Evolutionary conservation across 2,113 vertebrate genomes (phyloP).

Genomic region (Paramormyrops kingsleyae): DNA sequence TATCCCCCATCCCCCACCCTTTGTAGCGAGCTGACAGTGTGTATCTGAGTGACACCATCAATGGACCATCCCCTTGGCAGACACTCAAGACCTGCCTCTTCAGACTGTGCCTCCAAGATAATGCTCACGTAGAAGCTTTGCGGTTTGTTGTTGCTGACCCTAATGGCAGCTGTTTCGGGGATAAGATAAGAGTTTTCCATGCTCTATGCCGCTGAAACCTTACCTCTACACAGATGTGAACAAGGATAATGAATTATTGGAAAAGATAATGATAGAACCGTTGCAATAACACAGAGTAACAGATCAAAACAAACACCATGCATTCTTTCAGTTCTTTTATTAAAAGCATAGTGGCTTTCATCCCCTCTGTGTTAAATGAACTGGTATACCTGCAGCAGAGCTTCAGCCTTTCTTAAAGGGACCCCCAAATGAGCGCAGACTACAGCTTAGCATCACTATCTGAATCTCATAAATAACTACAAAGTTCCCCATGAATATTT

Average conservation of each 20-base stretch:
- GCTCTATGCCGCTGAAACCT: neutral
- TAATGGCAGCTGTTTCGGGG: neutral
- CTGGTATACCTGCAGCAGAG: neutral
- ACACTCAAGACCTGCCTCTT: neutral
- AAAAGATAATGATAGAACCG: neutral
- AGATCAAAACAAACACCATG: neutral
- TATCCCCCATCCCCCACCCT: neutral
- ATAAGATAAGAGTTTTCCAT: neutral
- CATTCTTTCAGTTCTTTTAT: neutral
- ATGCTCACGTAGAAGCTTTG: neutral
- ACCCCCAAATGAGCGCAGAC: neutral
- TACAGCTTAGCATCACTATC: neutral
- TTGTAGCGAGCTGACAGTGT: neutral
- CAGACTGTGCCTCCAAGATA: neutral
- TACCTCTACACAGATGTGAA: neutral
- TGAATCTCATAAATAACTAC: neutral
- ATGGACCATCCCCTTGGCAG: neutral
- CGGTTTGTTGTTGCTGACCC: neutral
- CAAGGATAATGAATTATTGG: neutral
- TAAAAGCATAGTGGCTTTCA: neutral
- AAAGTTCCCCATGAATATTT: neutral
- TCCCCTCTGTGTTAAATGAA: neutral
- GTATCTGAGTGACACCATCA: neutral
- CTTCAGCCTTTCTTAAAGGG: neutral
- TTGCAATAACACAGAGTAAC: neutral